Evolutionary conservation across 1,140 invertebrate genomes (phyloP).

Genomic region (Lasaia peninsularis): DNA sequence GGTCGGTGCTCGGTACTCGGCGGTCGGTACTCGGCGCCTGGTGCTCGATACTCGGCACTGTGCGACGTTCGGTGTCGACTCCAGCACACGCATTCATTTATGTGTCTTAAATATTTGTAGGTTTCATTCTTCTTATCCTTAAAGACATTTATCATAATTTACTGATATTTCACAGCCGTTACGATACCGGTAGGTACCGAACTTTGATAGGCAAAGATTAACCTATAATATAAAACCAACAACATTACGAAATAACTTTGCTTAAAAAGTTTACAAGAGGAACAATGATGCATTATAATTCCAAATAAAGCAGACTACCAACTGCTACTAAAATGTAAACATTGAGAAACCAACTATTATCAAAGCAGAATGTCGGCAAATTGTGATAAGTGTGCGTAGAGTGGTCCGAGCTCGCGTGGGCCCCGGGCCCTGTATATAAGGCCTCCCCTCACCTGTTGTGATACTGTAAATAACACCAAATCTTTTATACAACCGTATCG

Average conservation of each 20-base stretch:
- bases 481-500: conserved; percentile 35
- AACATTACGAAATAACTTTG: too few species aligned
- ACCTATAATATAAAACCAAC: too few species aligned
- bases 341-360: background rate
- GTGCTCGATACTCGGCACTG: too few species aligned
- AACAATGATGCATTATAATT: too few species aligned
- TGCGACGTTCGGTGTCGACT: too few species aligned
- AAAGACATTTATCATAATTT: background rate
- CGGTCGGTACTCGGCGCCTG: too few species aligned
- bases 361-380: background rate
- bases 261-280: too few species aligned
- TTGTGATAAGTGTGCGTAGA: conserved; percentile 9
- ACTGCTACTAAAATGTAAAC: background rate
- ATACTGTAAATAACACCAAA: conserved; percentile 58
- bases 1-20: too few species aligned
- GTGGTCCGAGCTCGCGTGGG: background rate
- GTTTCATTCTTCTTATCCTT: background rate
- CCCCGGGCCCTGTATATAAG: conserved; percentile 14
- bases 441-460: conserved; percentile 38
- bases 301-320: too few species aligned
- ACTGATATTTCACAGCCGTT: background rate
- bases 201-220: too few species aligned
- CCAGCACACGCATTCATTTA: background rate
- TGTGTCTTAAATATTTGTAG: background rate
- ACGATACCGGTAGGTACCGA: background rate